Evolutionary conservation across 1,140 invertebrate species (phyloP).

Genomic region (Lordiphosa collinella): DNA sequence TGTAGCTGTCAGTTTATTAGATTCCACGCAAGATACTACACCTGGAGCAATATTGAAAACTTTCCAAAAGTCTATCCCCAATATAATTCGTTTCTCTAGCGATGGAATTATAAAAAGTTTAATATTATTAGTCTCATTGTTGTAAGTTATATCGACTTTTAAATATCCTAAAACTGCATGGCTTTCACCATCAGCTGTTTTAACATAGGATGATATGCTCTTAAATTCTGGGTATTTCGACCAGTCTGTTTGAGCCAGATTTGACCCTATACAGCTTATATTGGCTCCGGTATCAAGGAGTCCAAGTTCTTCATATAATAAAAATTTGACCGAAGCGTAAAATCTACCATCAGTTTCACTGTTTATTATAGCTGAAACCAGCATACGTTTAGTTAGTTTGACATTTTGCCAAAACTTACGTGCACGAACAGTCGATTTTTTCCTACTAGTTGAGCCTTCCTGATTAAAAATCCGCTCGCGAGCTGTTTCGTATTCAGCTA

Average conservation of each 20-base stretch:
- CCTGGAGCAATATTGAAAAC: conserved; percentile 7
- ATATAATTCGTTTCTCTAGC: conserved; percentile 6
- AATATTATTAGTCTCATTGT: neutral
- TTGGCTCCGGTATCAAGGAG: conserved; percentile 12
- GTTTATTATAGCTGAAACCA: conserved; percentile 1
- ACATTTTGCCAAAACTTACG: conserved; percentile 7
- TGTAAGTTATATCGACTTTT: neutral
- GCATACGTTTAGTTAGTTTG: neutral
- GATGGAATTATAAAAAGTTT: conserved; percentile 5
- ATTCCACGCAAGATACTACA: neutral
- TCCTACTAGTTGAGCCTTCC: neutral
- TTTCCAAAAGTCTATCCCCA: conserved; percentile 17
- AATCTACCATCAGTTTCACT: conserved; percentile 2
- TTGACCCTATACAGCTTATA: conserved; percentile 13
- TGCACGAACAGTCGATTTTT: conserved; percentile 1
- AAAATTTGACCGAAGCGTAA: conserved; percentile 10
- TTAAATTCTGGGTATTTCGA: conserved; percentile 3
- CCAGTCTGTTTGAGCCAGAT: conserved; percentile 10
- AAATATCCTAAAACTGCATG: conserved; percentile 7
- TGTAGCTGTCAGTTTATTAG: neutral
- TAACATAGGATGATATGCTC: neutral
- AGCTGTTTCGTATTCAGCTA: neutral
- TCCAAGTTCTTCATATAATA: conserved; percentile 8
- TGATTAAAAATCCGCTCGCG: neutral
- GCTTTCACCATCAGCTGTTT: conserved; percentile 10